A percentile compares a stretch with the other conserved stretches of the same genome.
Evolutionary conservation across 2,113 vertebrate genomes (phyloP).

Genomic region (Scopus umbretta): DNA sequence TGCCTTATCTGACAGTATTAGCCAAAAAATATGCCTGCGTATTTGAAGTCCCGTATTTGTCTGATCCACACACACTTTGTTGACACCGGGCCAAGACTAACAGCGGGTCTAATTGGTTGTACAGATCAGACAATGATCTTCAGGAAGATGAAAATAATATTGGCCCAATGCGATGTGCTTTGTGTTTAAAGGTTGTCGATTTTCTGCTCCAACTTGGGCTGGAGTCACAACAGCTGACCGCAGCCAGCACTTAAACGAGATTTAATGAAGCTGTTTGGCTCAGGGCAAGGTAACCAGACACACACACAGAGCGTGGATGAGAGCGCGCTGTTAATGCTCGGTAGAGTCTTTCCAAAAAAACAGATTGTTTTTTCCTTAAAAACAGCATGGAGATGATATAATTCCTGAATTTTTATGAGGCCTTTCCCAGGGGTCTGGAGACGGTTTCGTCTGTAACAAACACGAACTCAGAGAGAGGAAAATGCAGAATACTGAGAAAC

Average conservation of each 20-base stretch:
- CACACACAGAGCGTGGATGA: neutral
- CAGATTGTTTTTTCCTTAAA: constrained; percentile 49
- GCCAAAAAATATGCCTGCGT: constrained; percentile 27
- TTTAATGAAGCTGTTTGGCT: constrained; percentile 39
- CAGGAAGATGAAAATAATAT: constrained; percentile 26
- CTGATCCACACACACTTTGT: neutral
- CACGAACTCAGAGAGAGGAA: neutral
- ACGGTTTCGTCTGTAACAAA: constrained; percentile 9
- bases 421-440: constrained; percentile 30
- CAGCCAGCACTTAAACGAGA: neutral
- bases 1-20: constrained; percentile 46
- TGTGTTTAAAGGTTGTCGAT: neutral
- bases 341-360: constrained; percentile 28
- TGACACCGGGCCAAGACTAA: constrained; percentile 10
- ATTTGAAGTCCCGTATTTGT: constrained; percentile 60
- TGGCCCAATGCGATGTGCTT: neutral
- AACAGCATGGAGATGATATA: constrained; percentile 51
- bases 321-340: neutral
- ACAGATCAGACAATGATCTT: constrained; percentile 13
- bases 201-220: constrained; percentile 28
- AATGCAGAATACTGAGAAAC: constrained; percentile 25
- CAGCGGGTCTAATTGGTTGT: constrained; percentile 21
- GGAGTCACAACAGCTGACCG: constrained; percentile 16
- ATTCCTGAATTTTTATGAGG: constrained; percentile 55
- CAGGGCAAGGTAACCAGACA: constrained; percentile 19